Evolutionary conservation across 2,888 invertebrate genomes (phyloP).

Genomic region (Xylota sylvarum): DNA sequence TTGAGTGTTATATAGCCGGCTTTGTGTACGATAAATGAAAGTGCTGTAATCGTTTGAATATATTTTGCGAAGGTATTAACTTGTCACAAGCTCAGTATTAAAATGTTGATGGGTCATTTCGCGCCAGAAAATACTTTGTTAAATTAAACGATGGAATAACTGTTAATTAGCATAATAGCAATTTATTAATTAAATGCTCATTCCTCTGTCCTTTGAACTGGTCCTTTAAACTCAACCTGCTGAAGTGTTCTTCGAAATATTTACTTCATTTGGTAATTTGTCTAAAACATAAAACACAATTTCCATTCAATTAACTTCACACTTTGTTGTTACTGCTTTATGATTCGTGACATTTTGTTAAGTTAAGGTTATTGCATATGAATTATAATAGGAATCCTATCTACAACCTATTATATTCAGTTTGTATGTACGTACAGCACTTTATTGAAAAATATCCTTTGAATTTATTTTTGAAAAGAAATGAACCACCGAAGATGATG

Average conservation of each 20-base stretch:
- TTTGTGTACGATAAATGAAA: slow-evolving; percentile 35
- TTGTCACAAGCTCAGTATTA: slow-evolving; percentile 33
- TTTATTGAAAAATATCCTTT: slow-evolving; percentile 16
- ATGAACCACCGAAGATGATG: not conserved
- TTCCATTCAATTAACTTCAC: slow-evolving; percentile 26
- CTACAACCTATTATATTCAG: not conserved
- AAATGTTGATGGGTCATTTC: slow-evolving; percentile 55
- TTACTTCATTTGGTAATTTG: slow-evolving; percentile 25
- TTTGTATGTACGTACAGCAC: not conserved
- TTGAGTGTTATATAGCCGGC: slow-evolving; percentile 27
- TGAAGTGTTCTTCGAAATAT: not conserved
- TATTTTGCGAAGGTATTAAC: slow-evolving; percentile 23
- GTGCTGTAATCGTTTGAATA: slow-evolving; percentile 45
- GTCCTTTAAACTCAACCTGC: not conserved
- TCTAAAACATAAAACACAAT: slow-evolving; percentile 29
- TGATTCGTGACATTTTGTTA: slow-evolving; percentile 6
- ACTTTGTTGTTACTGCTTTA: slow-evolving; percentile 1
- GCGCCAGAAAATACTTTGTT: slow-evolving; percentile 26
- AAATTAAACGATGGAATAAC: slow-evolving; percentile 30
- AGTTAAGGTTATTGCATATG: slow-evolving; percentile 4
- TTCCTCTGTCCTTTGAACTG: not conserved
- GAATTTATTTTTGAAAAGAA: not conserved
- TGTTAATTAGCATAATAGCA: slow-evolving; percentile 36
- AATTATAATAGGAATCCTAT: not conserved
- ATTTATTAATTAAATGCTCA: slow-evolving; percentile 32